Percentiles rank a stretch among this genome's conserved stretches.
phyloP scores from a whole-genome alignment of 2,113 vertebrate species.

The Proterorhinus semilunaris region DNA sequence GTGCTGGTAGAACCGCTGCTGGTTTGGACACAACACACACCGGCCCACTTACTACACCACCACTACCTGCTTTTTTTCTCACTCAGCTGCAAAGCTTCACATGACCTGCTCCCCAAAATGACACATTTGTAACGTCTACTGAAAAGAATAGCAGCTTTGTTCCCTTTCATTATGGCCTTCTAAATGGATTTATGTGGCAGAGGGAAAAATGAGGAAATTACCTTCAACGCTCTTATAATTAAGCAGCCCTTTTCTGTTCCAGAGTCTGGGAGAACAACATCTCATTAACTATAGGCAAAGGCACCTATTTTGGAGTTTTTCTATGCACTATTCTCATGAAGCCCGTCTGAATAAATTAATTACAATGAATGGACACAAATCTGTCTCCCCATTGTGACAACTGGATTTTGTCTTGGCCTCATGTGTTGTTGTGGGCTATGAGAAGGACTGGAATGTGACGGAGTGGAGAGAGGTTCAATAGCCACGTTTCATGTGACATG shows the following conservation, averaged over 20 bases:
- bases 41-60: conserved; percentile 81
- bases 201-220: conserved; percentile 70
- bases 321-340: conserved; percentile 17
- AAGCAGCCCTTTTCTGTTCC: conserved; percentile 59
- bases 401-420: conserved; percentile 38
- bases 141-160: conserved; percentile 90
- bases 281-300: conserved; percentile 70
- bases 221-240: conserved; percentile 74
- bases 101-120: conserved; percentile 84
- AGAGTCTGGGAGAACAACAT: conserved; percentile 62
- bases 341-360: conserved; percentile 50
- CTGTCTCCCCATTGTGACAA: conserved; percentile 31
- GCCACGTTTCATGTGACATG: conserved; percentile 84
- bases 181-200: conserved; percentile 77
- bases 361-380: conserved; percentile 47
- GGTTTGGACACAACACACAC: conserved; percentile 88
- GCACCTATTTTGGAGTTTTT: conserved; percentile 35
- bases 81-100: conserved; percentile 82
- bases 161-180: conserved; percentile 76
- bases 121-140: conserved; percentile 82
- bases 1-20: conserved; percentile 84
- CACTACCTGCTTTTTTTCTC: conserved; percentile 84
- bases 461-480: conserved; percentile 36
- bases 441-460: conserved; percentile 28
- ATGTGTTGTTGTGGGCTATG: conserved; percentile 49